Evolutionary conservation across 2,888 invertebrate species (phyloP).

Genomic region (Perdita meconis): DNA sequence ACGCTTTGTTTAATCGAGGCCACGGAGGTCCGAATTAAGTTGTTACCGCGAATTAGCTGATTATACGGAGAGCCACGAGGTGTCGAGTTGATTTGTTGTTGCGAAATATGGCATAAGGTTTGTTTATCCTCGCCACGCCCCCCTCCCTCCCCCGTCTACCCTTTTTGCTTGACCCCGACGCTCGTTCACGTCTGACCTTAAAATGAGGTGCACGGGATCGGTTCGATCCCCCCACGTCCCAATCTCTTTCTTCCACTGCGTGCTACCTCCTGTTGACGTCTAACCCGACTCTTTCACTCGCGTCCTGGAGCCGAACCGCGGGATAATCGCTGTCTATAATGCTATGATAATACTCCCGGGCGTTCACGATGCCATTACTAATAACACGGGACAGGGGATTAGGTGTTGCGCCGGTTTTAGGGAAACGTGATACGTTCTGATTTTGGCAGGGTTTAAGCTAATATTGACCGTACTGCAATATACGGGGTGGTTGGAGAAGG

Average conservation of each 20-base stretch:
- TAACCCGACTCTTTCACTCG: constrained; percentile 44
- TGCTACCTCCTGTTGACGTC: constrained; percentile 23
- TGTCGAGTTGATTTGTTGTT: constrained; percentile 80
- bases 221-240: constrained; percentile 47
- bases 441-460: constrained; percentile 39
- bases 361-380: constrained; percentile 44
- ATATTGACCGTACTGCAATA: too few species aligned
- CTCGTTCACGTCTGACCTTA: constrained; percentile 67
- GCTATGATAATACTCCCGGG: constrained; percentile 45
- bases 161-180: constrained; percentile 61
- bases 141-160: constrained; percentile 6
- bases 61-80: constrained; percentile 76
- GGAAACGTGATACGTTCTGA: constrained; percentile 44
- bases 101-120: constrained; percentile 67
- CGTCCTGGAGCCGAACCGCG: constrained; percentile 30
- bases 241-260: constrained; percentile 34
- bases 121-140: constrained; percentile 69
- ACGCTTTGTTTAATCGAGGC: constrained; percentile 80
- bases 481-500: too few species aligned
- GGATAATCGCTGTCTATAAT: constrained; percentile 48
- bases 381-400: constrained; percentile 25
- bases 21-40: constrained; percentile 80
- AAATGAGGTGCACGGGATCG: constrained; percentile 56
- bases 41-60: constrained; percentile 81
- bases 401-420: constrained; percentile 13